phyloP scores from a whole-genome alignment of 23 tunicate genomes.

The Styela clava region DNA sequence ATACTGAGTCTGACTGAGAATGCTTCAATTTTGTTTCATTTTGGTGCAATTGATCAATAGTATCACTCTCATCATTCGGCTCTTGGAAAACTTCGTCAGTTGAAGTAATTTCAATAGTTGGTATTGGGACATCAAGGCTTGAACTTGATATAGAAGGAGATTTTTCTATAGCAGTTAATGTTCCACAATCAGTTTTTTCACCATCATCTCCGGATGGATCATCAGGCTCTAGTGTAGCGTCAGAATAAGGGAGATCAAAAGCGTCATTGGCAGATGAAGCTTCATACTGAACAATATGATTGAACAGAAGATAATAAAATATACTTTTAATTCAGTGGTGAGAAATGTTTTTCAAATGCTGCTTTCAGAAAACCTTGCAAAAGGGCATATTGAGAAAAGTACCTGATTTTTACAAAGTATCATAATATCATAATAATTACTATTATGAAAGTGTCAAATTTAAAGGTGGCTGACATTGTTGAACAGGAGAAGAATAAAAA shows the following conservation, averaged over 20 bases:
- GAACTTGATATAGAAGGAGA: too few species aligned
- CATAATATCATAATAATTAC: too few species aligned
- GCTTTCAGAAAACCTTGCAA: too few species aligned
- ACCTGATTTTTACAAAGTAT: too few species aligned
- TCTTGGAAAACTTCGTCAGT: neutral
- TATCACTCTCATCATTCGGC: neutral
- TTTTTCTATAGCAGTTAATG: neutral
- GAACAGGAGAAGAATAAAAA: too few species aligned
- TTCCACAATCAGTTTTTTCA: neutral
- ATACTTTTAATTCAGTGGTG: too few species aligned
- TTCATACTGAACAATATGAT: slow-evolving; percentile 12
- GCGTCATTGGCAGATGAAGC: slow-evolving; percentile 6
- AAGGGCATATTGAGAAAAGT: too few species aligned
- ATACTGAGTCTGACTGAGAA: neutral
- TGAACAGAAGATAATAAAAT: too few species aligned
- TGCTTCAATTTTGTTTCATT: neutral
- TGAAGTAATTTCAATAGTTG: neutral
- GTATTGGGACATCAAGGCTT: neutral
- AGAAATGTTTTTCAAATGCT: too few species aligned
- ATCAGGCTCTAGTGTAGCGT: neutral
- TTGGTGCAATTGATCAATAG: neutral
- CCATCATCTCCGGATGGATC: neutral
- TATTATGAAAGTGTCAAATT: too few species aligned
- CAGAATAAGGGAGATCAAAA: neutral
- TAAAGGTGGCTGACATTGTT: too few species aligned